phyloP scores from a whole-genome alignment of 2,113 vertebrate species.

The Cisticola juncidis region DNA sequence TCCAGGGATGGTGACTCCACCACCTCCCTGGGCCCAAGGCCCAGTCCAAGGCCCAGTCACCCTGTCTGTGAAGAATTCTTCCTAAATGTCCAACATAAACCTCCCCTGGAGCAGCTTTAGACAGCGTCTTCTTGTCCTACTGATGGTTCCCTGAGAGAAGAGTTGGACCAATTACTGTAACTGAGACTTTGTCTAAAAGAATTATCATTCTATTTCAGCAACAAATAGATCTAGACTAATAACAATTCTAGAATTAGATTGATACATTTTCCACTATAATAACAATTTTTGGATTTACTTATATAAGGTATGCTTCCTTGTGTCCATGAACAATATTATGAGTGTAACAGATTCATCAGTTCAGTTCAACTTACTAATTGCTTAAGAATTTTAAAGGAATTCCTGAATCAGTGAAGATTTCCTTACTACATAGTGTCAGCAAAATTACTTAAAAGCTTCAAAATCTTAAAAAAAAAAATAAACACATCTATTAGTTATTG shows the following conservation, averaged over 20 bases:
- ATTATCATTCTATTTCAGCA: not conserved
- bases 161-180: not conserved
- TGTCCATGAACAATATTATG: not conserved
- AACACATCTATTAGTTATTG: not conserved
- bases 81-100: not conserved
- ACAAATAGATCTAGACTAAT: not conserved
- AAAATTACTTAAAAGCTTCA: not conserved
- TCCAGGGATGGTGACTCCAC: not conserved
- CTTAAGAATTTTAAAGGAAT: not conserved
- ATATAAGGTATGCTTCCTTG: not conserved
- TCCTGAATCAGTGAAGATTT: not conserved
- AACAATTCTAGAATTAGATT: not conserved
- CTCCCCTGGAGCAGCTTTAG: fast-evolving
- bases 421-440: not conserved
- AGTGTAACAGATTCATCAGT: not conserved
- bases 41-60: not conserved
- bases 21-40: not conserved
- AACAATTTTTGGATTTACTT: not conserved
- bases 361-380: not conserved
- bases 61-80: not conserved
- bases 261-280: not conserved
- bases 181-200: not conserved
- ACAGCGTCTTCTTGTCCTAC: not conserved
- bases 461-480: not conserved
- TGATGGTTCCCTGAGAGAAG: not conserved